Conservation (phyloP, 2,113 vertebrate genomes). For the Raja brachyura region DNA sequence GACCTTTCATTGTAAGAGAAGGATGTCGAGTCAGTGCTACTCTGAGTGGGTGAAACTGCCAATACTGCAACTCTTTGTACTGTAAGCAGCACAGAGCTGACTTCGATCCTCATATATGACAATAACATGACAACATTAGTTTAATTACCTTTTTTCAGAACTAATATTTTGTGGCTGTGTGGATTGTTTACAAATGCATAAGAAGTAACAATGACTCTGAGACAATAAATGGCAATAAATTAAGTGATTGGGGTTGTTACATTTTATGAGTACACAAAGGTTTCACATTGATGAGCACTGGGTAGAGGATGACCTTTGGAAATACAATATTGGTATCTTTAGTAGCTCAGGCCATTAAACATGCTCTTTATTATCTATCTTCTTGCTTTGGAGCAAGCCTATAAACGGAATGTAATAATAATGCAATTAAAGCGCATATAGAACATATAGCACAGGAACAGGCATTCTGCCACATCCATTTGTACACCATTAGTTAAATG, state of each 20-base stretch:
- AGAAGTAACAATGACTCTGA: not conserved
- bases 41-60: not conserved
- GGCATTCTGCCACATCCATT: not conserved
- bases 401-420: not conserved
- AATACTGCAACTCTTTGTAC: not conserved
- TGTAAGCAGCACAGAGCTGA: not conserved
- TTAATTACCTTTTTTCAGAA: not conserved
- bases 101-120: not conserved
- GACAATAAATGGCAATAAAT: not conserved
- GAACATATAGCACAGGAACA: no score
- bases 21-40: not conserved
- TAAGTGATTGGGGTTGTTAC: conserved; percentile 4
- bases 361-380: not conserved
- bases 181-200: not conserved
- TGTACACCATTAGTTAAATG: not conserved
- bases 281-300: conserved; percentile 16
- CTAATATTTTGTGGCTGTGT: not conserved
- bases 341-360: not conserved
- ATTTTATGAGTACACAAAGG: not conserved
- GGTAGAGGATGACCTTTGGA: conserved; percentile 13
- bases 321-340: not conserved
- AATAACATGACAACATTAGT: not conserved
- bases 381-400: not conserved
- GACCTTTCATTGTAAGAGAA: not conserved
- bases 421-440: not conserved